Percentiles rank a stretch among this genome's conserved stretches.
These are phyloP conservation scores for Aspidiotus destructor DNA, from an alignment of 2,888 invertebrate species.

Conservation along the genomic window DNA sequence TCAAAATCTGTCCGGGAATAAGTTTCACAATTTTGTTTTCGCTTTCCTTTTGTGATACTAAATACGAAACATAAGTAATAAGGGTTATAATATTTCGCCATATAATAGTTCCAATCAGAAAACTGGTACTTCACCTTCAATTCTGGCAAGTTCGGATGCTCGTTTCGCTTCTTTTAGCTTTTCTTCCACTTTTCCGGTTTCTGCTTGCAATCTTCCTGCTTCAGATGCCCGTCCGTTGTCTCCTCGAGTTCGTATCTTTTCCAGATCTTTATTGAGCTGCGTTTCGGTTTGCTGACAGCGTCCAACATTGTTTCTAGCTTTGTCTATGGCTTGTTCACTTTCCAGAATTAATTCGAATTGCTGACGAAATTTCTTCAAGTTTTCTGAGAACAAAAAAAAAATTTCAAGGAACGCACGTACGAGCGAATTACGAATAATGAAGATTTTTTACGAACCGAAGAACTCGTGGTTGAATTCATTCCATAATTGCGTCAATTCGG, in stretches of 20 bases:
- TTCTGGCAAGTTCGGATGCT: slow-evolving; percentile 44
- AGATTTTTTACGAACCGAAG: slow-evolving; percentile 40
- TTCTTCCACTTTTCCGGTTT: slow-evolving; percentile 43
- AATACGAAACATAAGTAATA: slow-evolving; percentile 4
- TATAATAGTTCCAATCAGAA: background rate
- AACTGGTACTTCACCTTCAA: slow-evolving; percentile 45
- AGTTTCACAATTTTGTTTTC: slow-evolving; percentile 48
- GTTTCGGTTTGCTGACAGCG: slow-evolving; percentile 43
- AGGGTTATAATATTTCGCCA: background rate
- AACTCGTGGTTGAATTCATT: slow-evolving; percentile 46
- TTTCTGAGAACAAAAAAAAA: slow-evolving; percentile 33
- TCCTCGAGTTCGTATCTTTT: slow-evolving; percentile 41
- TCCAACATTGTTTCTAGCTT: slow-evolving; percentile 43
- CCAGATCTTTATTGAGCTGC: slow-evolving; percentile 44
- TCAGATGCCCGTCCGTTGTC: slow-evolving; percentile 38
- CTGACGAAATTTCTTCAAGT: slow-evolving; percentile 44
- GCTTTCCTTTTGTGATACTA: slow-evolving; percentile 44
- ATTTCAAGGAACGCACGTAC: background rate
- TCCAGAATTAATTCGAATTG: slow-evolving; percentile 46
- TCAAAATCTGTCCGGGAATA: slow-evolving; percentile 45
- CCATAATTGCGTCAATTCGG: slow-evolving; percentile 45
- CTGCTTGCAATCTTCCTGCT: slow-evolving; percentile 39
- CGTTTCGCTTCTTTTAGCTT: slow-evolving; percentile 45
- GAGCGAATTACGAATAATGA: background rate
- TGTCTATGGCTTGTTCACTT: slow-evolving; percentile 45